Percentiles rank a stretch among this genome's conserved stretches.
Evolutionary conservation across 1,140 invertebrate species (phyloP).

Genomic region (Hetaerina americana): DNA sequence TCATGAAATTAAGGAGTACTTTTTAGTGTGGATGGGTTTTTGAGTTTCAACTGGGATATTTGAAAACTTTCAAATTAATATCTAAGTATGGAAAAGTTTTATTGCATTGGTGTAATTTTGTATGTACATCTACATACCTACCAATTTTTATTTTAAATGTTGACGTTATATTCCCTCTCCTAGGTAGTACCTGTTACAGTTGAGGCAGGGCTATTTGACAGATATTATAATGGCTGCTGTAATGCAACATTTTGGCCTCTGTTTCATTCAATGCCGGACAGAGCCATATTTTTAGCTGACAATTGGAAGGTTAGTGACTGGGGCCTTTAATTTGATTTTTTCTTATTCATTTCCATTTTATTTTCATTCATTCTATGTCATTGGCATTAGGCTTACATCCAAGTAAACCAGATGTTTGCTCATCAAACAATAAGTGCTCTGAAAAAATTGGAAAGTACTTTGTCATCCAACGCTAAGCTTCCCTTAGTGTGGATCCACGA

Average conservation of each 20-base stretch:
- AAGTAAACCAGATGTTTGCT: conserved; percentile 28
- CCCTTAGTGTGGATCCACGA: conserved; percentile 37
- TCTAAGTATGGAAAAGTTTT: no score
- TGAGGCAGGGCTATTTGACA: conserved; percentile 22
- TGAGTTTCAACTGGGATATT: no score
- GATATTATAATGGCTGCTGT: conserved; percentile 32
- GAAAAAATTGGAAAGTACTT: conserved; percentile 19
- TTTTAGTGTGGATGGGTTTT: no score
- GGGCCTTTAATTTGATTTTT: no score
- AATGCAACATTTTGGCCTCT: conserved; percentile 31
- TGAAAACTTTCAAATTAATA: no score
- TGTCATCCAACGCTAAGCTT: conserved; percentile 17
- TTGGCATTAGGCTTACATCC: conserved; percentile 23
- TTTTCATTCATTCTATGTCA: neutral
- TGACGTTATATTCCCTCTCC: conserved; percentile 11
- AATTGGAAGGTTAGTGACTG: conserved; percentile 22
- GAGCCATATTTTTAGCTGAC: conserved; percentile 25
- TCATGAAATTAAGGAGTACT: no score
- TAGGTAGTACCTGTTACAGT: conserved; percentile 25
- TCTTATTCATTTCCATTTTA: neutral
- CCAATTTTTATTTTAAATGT: conserved; percentile 3
- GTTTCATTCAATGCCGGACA: conserved; percentile 31
- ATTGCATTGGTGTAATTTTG: no score
- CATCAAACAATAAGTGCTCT: conserved; percentile 24
- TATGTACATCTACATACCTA: no score